Evolutionary conservation across 2,113 vertebrate genomes (phyloP).

Genomic region (Oryzias celebensis): DNA sequence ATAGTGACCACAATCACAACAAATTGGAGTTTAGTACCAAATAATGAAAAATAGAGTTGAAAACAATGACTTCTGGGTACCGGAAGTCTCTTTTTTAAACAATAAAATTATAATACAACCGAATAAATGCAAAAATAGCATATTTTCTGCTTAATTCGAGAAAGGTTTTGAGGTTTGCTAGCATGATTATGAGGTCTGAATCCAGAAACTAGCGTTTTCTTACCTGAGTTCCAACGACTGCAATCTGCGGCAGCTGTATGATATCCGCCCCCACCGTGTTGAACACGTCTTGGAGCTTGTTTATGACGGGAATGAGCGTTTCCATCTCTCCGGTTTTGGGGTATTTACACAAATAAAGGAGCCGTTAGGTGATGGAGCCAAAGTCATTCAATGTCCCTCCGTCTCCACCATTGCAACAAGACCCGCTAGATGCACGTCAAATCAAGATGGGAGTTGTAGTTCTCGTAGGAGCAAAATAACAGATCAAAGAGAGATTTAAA

Average conservation of each 20-base stretch:
- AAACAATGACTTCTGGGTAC: no score
- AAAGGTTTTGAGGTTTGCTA: slow-evolving; percentile 39
- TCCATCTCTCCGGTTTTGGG: slow-evolving; percentile 78
- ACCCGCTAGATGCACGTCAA: slow-evolving; percentile 19
- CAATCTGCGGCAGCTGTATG: slow-evolving; percentile 96
- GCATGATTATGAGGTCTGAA: slow-evolving; percentile 25
- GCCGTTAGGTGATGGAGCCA: slow-evolving; percentile 63
- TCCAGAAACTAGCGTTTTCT: slow-evolving; percentile 24
- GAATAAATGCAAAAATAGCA: no score
- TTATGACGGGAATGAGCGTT: slow-evolving; percentile 96
- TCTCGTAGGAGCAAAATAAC: accelerated
- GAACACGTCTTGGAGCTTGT: slow-evolving; percentile 98
- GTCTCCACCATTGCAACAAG: slow-evolving; percentile 73
- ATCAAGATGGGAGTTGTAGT: slow-evolving; percentile 69
- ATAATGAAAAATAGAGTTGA: no score
- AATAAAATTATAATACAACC: no score
- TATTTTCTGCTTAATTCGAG: neutral
- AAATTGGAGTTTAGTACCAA: no score
- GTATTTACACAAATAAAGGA: slow-evolving; percentile 31
- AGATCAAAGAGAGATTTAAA: neutral
- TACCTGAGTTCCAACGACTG: slow-evolving; percentile 98
- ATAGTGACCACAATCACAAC: no score
- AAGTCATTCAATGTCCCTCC: slow-evolving; percentile 83
- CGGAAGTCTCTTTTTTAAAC: no score
- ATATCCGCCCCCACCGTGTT: slow-evolving; percentile 96